Evolutionary conservation across 2,113 vertebrate genomes (phyloP), one percentile per base, ranked within the genome.

Genomic region (Stegostoma tigrinum): DNA sequence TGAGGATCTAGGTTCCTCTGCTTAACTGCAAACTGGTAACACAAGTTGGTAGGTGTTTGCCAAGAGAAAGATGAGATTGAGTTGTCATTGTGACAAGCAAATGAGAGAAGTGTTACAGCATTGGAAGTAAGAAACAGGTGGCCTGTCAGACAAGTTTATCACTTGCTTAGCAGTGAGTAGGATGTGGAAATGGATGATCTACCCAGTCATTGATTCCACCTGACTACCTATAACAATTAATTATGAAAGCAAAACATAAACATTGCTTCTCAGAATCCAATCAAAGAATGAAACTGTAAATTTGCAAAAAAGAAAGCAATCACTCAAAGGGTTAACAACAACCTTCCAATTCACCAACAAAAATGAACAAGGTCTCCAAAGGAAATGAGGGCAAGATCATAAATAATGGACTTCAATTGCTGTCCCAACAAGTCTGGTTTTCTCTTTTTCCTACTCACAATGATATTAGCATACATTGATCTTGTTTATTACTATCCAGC

Each of bases 401-500:
- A 0, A 55, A 30, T 90, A 64, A 55, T 90, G 48, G 42, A 34
- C 83, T 61, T 90, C 87, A 87, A 55, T 87, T 55, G 30, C 52
- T 61, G 19, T 61, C 23, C 42, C 52, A 34, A 61, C 52, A 83
- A 42, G 52, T 87, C 45, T 8, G 45, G 24, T 52, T 61, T 61
- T 61, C 61, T 90, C 30, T 61, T 61, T 34, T 61, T 17, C 14
- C 87, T 55, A 34, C 87, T 90, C 17, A 90, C 45, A 42, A 83
- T 61, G 24, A 90, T 90, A 61, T 90, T 61, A 61, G 12, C 48
- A 4, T 61, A 30, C 48, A 30, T 34, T 61, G 30, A 27, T 52
- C 87, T 90, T 52, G 34, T 90, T 90, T 34, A 89, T 89, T 90
- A 90, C 61, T 90, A 61, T 27, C 27, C 87, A 90, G 87, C 85